Conservation (phyloP, 2,888 invertebrate genomes). For the Yponomeuta plumbellus region DNA sequence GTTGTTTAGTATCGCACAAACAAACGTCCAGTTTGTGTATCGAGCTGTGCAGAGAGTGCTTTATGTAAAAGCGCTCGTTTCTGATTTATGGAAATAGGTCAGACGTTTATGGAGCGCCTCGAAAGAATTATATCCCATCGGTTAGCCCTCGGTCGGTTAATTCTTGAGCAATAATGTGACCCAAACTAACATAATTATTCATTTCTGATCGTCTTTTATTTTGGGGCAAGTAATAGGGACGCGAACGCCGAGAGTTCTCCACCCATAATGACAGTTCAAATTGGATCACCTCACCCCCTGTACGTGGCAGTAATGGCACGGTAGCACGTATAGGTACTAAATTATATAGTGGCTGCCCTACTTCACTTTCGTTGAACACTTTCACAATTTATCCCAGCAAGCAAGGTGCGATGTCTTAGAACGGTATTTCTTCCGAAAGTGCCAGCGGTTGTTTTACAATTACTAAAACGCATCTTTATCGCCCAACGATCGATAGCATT, state of each 20-base stretch:
- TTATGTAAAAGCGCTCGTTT: not conserved
- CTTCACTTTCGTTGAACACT: not conserved
- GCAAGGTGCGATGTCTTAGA: not conserved
- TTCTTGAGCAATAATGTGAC: not conserved
- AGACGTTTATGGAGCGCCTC: conserved; percentile 4
- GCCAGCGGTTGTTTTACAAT: not conserved
- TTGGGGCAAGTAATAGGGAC: not conserved
- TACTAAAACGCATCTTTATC: conserved; percentile 1
- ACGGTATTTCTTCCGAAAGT: not conserved
- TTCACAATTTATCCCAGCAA: not conserved
- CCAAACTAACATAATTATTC: not conserved
- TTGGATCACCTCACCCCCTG: not conserved
- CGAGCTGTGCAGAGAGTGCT: not conserved
- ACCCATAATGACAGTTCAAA: not conserved
- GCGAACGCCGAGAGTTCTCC: not conserved
- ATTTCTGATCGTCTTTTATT: not conserved
- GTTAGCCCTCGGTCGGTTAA: not conserved
- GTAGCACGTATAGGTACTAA: not conserved
- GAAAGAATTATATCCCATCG: not conserved
- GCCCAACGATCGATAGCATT: conserved; percentile 1
- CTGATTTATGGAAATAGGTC: conserved; percentile 14
- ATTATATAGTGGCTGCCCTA: not conserved
- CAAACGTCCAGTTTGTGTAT: conserved; percentile 8
- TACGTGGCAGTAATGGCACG: not conserved
- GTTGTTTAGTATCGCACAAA: conserved; percentile 5